Percentiles rank a stretch among this genome's conserved stretches.
Conservation (phyloP, 2,113 vertebrate species). For the Paratilapia polleni region DNA sequence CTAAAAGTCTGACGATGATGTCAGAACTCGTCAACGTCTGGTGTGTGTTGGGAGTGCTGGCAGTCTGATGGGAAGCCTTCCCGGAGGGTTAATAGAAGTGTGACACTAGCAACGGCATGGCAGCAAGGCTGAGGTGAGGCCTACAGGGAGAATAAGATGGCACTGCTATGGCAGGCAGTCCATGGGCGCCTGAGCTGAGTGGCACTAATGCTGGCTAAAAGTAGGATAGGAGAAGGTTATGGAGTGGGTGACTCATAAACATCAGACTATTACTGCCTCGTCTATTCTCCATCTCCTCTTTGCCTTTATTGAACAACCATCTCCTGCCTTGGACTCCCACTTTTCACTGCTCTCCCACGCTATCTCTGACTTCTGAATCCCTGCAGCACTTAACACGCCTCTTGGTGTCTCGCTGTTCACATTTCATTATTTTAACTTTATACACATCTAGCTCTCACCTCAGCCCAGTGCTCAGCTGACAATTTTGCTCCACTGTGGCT, state of each 20-base stretch:
- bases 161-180: slow-evolving; percentile 45
- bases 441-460: slow-evolving; percentile 36
- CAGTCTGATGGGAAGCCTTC: slow-evolving; percentile 25
- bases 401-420: slow-evolving; percentile 47
- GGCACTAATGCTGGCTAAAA: slow-evolving; percentile 54
- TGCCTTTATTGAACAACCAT: slow-evolving; percentile 2
- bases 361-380: slow-evolving; percentile 39
- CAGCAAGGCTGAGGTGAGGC: slow-evolving; percentile 39
- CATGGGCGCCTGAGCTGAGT: slow-evolving; percentile 37
- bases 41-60: slow-evolving; percentile 17
- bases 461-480: slow-evolving; percentile 21
- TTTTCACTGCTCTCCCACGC: slow-evolving; percentile 35
- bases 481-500: slow-evolving; percentile 9
- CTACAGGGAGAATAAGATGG: slow-evolving; percentile 47
- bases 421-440: slow-evolving; percentile 50
- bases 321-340: slow-evolving; percentile 2
- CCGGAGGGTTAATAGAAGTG: slow-evolving; percentile 48
- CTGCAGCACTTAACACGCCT: slow-evolving; percentile 54
- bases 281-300: slow-evolving; percentile 38
- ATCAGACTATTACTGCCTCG: slow-evolving; percentile 32
- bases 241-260: slow-evolving; percentile 36
- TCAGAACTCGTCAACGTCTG: slow-evolving; percentile 44
- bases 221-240: neutral
- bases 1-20: slow-evolving; percentile 22
- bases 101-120: slow-evolving; percentile 15